These are phyloP conservation scores for Lagorchestes hirsutus DNA, from an alignment of 2,797 vertebrate species.

Conservation along the genomic window DNA sequence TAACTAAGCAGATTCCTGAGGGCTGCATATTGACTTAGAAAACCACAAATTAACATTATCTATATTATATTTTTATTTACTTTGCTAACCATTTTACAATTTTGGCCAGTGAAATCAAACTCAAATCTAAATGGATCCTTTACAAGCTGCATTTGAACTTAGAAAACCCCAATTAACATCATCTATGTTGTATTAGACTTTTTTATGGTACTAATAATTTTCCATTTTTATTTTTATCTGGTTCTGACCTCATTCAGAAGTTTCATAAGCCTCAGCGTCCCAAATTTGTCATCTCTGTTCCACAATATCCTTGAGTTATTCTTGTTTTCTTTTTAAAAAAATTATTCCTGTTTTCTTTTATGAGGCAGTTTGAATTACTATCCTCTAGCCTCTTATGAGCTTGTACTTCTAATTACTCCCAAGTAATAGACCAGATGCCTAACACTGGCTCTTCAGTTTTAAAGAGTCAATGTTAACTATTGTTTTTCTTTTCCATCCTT, in stretches of 20 bases:
- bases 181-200: neutral
- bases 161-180: neutral
- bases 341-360: neutral
- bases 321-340: neutral
- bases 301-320: neutral
- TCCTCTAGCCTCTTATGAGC: constrained; percentile 26
- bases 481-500: constrained; percentile 27
- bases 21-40: neutral
- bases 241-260: neutral
- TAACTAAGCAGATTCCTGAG: neutral
- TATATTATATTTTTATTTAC: neutral
- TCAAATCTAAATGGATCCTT: neutral
- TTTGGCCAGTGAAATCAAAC: neutral
- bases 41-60: neutral
- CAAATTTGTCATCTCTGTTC: neutral
- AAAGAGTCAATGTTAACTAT: constrained; percentile 45
- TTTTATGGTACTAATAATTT: neutral
- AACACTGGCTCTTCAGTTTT: constrained; percentile 22
- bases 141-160: neutral
- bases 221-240: neutral
- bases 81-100: neutral
- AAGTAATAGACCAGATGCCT: constrained; percentile 55
- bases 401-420: constrained; percentile 44
- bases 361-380: constrained; percentile 43
- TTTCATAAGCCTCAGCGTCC: neutral